Base-by-base conservation (phyloP, 2,797 vertebrate genomes). In the Coracias cyanogaster region DNA sequence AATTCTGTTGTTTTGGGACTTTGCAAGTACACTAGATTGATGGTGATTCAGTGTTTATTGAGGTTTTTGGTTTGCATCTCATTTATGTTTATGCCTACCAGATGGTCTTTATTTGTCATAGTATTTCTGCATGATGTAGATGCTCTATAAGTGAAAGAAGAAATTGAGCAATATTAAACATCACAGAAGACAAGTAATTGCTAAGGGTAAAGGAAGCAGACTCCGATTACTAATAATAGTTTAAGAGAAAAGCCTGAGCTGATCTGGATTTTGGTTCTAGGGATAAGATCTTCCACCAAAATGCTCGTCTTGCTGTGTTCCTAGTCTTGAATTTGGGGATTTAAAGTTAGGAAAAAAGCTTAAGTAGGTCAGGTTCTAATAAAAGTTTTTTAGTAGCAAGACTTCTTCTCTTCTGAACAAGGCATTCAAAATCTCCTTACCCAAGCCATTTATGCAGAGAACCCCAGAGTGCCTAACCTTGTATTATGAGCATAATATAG, bases 11-110 rank as follows among this genome's bases (percentile, higher is more conserved):
- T 90, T 82, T 31, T 54, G 78, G 85, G 80, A 82, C 82, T 96
- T 93, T 54, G 45, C 4, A 1, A 62, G 49, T 72, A 66, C 78
- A 45, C 57, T 80, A 81, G 95, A 97, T 97, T 96, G 95, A 96
- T 95, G 91, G 57, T 87, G 89, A 98, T 94, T 91, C 89, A 54
- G 76, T 89, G 82, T 95, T 97, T 97, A 97, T 66, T 95, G 90
- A 96, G 76, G 93, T 90, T 96, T 96, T 94, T 80, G 45, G 80
- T 89, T 97, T 25, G 46, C 91, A 78, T 97, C 92, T 97, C 90
- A 80, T 95, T 95, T 94, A 88, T 80, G 65, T 91, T 96, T 96
- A 87, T 95, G 71, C 62, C 93, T 89, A 82, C 78, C 84, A 93
- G 71, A 91, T 87, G 61, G 78, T 76, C 71, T 96, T 96, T 96